Evolutionary conservation across 2,797 vertebrate species (phyloP).

Genomic region (Dromococcyx pavoninus): DNA sequence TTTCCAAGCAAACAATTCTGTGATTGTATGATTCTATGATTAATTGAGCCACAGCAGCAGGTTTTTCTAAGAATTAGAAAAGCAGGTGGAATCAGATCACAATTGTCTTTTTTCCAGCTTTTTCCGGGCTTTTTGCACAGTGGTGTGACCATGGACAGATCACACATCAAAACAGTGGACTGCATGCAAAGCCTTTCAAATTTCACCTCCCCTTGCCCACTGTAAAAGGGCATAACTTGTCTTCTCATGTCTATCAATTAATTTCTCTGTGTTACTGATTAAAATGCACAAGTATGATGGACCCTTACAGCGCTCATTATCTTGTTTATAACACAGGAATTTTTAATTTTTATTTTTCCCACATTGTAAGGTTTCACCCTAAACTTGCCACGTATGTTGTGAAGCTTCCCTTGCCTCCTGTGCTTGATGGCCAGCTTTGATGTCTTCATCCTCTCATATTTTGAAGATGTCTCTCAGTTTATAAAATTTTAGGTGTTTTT

Average conservation of each 20-base stretch:
- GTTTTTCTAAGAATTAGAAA: background rate
- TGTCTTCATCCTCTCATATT: background rate
- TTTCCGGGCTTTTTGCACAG: background rate
- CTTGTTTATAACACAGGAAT: background rate
- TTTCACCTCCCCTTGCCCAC: background rate
- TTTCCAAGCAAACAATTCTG: no score
- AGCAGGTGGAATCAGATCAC: background rate
- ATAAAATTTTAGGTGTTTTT: background rate
- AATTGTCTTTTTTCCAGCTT: background rate
- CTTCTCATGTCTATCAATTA: background rate
- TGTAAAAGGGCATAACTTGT: background rate
- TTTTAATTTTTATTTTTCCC: background rate
- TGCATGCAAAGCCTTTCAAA: rapidly evolving
- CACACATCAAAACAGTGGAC: background rate
- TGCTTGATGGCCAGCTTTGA: background rate
- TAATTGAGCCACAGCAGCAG: background rate
- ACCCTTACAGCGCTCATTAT: background rate
- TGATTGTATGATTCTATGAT: no score
- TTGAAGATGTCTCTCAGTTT: background rate
- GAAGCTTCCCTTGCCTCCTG: background rate
- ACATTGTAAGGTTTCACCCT: background rate
- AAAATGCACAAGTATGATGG: background rate
- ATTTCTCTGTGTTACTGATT: background rate
- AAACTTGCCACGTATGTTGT: background rate
- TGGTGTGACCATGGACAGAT: background rate